A percentile compares a stretch with the other conserved stretches of the same genome.
Conservation (phyloP, 2,797 vertebrate species). For the Cynodonichthys magdalenae region DNA sequence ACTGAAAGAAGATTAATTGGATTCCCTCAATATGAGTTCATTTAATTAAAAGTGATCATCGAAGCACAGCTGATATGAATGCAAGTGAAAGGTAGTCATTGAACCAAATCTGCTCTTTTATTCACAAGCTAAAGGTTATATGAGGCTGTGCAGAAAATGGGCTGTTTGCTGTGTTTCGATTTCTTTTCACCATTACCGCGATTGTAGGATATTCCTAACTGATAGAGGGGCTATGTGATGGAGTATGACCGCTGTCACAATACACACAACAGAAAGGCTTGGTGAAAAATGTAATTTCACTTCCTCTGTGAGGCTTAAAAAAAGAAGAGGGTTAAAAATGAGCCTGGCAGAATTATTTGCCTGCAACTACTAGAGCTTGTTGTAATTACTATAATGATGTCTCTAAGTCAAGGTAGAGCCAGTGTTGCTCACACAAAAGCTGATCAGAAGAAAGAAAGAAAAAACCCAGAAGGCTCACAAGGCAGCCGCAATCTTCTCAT, state of each 20-base stretch:
- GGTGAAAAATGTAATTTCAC: conserved; percentile 74
- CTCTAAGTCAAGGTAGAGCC: conserved; percentile 68
- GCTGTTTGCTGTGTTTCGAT: conserved; percentile 42
- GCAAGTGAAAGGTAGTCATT: conserved; percentile 46
- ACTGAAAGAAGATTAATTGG: conserved; percentile 25
- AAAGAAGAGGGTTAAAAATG: conserved; percentile 22
- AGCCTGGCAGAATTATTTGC: conserved; percentile 72
- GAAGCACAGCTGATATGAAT: conserved; percentile 31
- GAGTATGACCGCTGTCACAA: conserved; percentile 79
- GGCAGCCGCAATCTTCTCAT: conserved; percentile 63
- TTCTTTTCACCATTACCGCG: conserved; percentile 70
- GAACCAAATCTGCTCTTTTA: conserved; percentile 51
- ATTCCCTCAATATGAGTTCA: conserved; percentile 23
- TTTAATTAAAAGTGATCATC: conserved; percentile 52
- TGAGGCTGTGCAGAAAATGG: conserved; percentile 41
- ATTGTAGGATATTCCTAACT: conserved; percentile 67
- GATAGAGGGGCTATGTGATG: conserved; percentile 70
- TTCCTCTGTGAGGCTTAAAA: conserved; percentile 53
- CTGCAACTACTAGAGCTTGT: conserved; percentile 80
- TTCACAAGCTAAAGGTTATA: conserved; percentile 57
- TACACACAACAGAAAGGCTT: conserved; percentile 71
- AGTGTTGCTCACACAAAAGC: conserved; percentile 65
- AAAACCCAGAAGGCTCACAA: conserved; percentile 57
- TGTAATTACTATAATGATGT: conserved; percentile 83
- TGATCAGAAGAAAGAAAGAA: conserved; percentile 65